These are phyloP conservation scores for Oryzias javanicus DNA, from an alignment of 2,113 vertebrate species.

Conservation along the genomic window DNA sequence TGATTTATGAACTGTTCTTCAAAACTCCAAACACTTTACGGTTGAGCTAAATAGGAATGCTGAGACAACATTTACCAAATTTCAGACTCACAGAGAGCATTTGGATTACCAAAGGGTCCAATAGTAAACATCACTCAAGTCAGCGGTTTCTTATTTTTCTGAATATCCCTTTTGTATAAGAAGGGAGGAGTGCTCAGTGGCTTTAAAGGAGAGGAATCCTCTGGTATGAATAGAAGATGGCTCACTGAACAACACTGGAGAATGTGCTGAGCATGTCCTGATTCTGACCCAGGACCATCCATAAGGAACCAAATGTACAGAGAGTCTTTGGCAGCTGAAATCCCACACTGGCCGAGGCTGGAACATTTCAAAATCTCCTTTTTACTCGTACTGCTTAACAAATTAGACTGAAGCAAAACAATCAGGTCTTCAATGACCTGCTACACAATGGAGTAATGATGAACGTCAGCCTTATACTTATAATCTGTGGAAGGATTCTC, in stretches of 20 bases:
- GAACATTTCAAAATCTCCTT: constrained; percentile 5
- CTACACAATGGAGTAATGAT: constrained; percentile 8
- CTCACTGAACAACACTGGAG: constrained; percentile 2
- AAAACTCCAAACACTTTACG: neutral
- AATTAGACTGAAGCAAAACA: constrained; percentile 15
- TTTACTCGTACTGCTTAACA: constrained; percentile 1
- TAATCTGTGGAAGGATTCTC: neutral
- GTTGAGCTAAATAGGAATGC: constrained; percentile 1
- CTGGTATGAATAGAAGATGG: constrained; percentile 23
- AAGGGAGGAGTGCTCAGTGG: constrained; percentile 16
- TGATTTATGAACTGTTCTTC: neutral
- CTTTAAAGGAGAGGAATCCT: constrained; percentile 12
- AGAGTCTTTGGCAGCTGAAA: constrained; percentile 14
- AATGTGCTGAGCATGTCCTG: constrained; percentile 9
- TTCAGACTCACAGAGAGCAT: neutral
- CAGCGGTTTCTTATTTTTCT: constrained; percentile 21
- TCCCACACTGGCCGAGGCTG: neutral
- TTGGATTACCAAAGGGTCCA: constrained; percentile 5
- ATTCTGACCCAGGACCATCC: constrained; percentile 20
- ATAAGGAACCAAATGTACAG: constrained; percentile 17
- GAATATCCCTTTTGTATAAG: constrained; percentile 21
- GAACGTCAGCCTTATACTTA: constrained; percentile 10
- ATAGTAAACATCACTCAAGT: constrained; percentile 13
- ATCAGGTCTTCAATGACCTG: neutral
- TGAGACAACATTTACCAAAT: constrained; percentile 14